These are phyloP conservation scores for Popillia japonica DNA, from an alignment of 1,140 invertebrate species.

Conservation along the genomic window DNA sequence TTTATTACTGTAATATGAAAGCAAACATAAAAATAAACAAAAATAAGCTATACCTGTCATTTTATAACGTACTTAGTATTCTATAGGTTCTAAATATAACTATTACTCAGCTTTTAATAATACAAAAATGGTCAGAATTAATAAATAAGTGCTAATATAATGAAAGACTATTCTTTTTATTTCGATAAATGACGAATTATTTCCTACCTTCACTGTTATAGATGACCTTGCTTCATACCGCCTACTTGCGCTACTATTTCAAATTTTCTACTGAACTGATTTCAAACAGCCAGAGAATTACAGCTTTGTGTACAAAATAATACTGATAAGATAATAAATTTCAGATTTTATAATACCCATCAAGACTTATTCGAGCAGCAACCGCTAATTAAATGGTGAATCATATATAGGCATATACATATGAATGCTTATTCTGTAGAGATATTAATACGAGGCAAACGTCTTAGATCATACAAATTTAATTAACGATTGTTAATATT, in stretches of 20 bases:
- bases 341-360: not conserved
- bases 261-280: constrained; percentile 17
- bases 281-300: not conserved
- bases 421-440: not conserved
- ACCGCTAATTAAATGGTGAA: not conserved
- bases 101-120: not conserved
- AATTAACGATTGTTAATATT: no score
- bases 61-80: constrained; percentile 5
- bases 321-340: not conserved
- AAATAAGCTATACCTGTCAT: constrained; percentile 30
- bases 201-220: constrained; percentile 31
- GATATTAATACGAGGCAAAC: not conserved
- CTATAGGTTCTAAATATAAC: constrained; percentile 19
- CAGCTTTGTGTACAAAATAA: not conserved
- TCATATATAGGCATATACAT: not conserved
- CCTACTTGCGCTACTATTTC: not conserved
- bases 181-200: constrained; percentile 2
- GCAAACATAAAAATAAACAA: not conserved
- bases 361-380: not conserved
- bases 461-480: not conserved
- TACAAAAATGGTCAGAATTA: not conserved
- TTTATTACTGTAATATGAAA: not conserved
- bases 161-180: not conserved
- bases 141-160: not conserved
- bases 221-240: not conserved